Base-by-base conservation (phyloP, 2,113 vertebrate genomes). In the Apodemus speciosus region DNA sequence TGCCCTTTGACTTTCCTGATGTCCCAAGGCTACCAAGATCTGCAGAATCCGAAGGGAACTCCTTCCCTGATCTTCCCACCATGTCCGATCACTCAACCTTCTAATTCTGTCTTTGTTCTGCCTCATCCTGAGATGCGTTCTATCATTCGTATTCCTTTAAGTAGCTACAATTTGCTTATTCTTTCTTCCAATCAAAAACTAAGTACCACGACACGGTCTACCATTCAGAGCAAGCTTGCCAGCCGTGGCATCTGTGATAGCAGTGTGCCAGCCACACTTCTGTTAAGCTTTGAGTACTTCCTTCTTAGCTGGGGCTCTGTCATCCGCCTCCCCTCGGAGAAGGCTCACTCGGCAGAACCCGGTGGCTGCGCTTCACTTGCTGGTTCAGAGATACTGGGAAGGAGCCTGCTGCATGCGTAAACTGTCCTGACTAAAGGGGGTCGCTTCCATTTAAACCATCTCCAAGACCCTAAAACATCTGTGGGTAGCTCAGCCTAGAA, bases 401-500 rank as follows among this genome's bases (percentile, higher is more conserved):
- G 38, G 60, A 64, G 40, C n/a, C 40, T 46, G 81, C 56, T 30
- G 56, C 15, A 30, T 68, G 16, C 51, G 60, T 23, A 84, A 51
- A 7, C 7, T 3, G 73, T 75, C 49, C 46, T 88, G 71, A 56
- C 32, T 69, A 38, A 87, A 90, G 13, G 92, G 20, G 79, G 66
- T 77, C 69, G 77, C 46, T 79, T 83, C 62, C 32, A 62, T 62
- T 87, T 92, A 92, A 92, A 95, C 60, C 77, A 43, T 89, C 40
- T 73, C 30, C 69, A 88, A 85, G 92, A 90, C 32, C 20, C 40
- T 18, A 40, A 66, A 64, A 38, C 27, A 71, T 88, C 14, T 56
- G 6, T 90, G 56, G 81, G n/a, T n/a, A 96, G 77, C 32, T 56
- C 30, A 80, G 23, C 9, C 51, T 51, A 58, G 73, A 53, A 86